phyloP scores from a whole-genome alignment of 2,113 vertebrate genomes.

The Chaetura pelagica region DNA sequence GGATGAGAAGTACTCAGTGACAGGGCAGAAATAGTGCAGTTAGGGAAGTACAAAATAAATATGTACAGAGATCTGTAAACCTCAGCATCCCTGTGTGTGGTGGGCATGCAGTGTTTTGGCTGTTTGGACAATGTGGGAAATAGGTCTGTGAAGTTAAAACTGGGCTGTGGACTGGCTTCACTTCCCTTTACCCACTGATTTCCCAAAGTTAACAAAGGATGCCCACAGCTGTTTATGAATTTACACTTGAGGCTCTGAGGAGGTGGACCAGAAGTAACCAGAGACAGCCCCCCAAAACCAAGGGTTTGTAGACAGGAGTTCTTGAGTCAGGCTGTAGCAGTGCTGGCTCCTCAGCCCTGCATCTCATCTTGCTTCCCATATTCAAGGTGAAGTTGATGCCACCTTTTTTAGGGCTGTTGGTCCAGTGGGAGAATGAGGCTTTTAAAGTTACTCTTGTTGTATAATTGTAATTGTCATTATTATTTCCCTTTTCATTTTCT shows the following conservation, averaged over 20 bases:
- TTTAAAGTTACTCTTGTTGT: background rate
- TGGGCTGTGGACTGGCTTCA: background rate
- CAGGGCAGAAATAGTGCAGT: background rate
- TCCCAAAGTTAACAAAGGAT: background rate
- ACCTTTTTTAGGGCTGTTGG: background rate
- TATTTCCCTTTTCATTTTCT: conserved; percentile 3
- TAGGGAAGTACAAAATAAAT: background rate
- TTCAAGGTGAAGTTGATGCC: background rate
- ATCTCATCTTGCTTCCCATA: background rate
- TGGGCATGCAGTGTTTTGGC: background rate
- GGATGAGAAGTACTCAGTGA: background rate
- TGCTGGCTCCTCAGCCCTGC: fast-evolving
- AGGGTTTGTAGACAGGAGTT: background rate
- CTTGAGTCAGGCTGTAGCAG: background rate
- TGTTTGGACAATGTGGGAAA: background rate
- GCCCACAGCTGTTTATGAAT: fast-evolving
- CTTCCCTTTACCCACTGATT: background rate
- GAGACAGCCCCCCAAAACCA: background rate
- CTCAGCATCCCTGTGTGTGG: background rate
- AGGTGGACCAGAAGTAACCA: background rate
- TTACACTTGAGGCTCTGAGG: background rate
- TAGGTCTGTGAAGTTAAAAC: background rate
- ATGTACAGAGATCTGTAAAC: background rate
- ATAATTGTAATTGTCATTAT: background rate
- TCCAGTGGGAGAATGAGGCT: background rate